Conservation (phyloP, 2,888 invertebrate species). For the Machimus rusticus region DNA sequence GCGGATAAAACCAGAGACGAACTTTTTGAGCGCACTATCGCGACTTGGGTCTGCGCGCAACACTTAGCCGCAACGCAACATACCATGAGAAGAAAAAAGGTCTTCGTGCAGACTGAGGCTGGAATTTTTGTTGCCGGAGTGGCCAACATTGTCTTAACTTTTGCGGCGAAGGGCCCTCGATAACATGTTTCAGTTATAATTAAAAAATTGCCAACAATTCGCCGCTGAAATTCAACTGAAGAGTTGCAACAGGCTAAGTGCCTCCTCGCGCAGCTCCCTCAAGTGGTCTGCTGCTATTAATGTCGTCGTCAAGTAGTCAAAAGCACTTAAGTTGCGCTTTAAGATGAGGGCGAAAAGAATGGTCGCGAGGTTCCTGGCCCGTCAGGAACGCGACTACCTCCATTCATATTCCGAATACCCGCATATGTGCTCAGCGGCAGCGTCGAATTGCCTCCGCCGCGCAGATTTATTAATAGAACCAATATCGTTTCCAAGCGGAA, state of each 20-base stretch:
- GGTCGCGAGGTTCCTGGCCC: not conserved
- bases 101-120: not conserved
- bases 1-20: not conserved
- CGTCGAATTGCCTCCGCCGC: not conserved
- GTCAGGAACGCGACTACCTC: not conserved
- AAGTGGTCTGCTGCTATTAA: slow-evolving; percentile 25
- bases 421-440: not conserved
- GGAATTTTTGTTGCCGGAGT: not conserved
- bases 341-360: slow-evolving; percentile 33
- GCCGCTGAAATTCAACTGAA: slow-evolving; percentile 4
- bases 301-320: slow-evolving; percentile 37
- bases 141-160: not conserved
- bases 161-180: not conserved
- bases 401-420: slow-evolving; percentile 22
- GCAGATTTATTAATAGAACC: slow-evolving; percentile 18
- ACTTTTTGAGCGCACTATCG: not conserved
- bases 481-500: not conserved
- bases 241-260: slow-evolving; percentile 31
- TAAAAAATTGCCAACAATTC: slow-evolving; percentile 32
- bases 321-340: slow-evolving; percentile 32
- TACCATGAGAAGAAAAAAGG: not conserved
- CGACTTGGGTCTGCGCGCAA: not conserved
- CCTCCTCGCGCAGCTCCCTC: slow-evolving; percentile 1
- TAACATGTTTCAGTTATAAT: slow-evolving; percentile 32
- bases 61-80: slow-evolving; percentile 10